Conservation (phyloP, 2,888 invertebrate species). For the Brassicogethes aeneus region DNA sequence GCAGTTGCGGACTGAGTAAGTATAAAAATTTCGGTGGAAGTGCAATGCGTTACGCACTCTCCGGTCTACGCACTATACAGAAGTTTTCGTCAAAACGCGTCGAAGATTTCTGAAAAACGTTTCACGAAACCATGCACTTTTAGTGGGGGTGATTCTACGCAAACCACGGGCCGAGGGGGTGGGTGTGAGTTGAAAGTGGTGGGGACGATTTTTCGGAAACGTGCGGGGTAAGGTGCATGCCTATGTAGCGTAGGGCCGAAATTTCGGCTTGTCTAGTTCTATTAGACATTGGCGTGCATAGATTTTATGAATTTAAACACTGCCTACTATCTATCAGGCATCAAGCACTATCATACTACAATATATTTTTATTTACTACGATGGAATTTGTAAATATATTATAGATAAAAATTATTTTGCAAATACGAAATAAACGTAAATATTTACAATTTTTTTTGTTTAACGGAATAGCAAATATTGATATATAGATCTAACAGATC, state of each 20-base stretch:
- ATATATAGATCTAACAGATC: no score
- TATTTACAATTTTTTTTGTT: no score
- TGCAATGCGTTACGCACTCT: conserved; percentile 31
- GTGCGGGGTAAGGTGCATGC: conserved; percentile 33
- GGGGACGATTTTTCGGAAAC: conserved; percentile 22
- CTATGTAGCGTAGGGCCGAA: conserved; percentile 5
- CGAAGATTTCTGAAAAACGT: conserved; percentile 39
- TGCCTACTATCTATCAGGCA: no score
- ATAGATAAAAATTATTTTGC: no score
- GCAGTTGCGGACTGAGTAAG: not conserved
- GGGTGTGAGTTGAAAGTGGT: conserved; percentile 17
- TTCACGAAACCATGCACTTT: conserved; percentile 33
- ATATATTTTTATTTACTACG: no score
- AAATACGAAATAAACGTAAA: no score
- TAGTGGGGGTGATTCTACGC: conserved; percentile 29
- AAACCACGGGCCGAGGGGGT: not conserved
- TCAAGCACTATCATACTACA: no score
- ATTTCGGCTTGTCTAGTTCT: not conserved
- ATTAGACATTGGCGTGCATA: not conserved
- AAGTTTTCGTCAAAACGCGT: conserved; percentile 40
- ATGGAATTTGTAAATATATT: no score
- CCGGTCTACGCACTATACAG: conserved; percentile 30
- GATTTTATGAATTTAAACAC: no score
- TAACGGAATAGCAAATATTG: no score
- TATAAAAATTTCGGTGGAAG: conserved; percentile 8